Base-by-base conservation (phyloP, 1,140 invertebrate genomes). In the Ceratina australensis region DNA sequence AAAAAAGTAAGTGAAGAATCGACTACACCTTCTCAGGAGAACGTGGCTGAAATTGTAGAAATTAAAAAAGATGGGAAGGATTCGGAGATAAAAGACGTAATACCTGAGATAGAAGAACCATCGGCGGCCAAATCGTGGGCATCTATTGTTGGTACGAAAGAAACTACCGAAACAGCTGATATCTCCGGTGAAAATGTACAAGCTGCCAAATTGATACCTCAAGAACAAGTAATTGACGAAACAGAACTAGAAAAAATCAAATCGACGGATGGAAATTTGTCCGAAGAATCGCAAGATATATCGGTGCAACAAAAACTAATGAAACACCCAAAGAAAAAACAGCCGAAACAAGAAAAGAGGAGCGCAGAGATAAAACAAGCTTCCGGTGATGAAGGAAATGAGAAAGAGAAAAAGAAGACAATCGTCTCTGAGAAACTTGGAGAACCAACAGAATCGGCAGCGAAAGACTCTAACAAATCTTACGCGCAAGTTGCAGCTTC, bases 401-500 rank as follows among this genome's bases (percentile, higher is more conserved):
- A 57, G 3, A 72, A 71, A 1, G 76, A 84, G 12, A 49, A 12
- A 47, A 10, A 3, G 15, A 42, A 74, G 52, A 52, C 61, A 8
- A 18, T 2, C 10, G 12, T 77, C 16, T 1, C 33, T 10, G 69
- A 83, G 22, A 73, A 81, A 54, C 18, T 49, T 15, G 61, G 26
- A 12, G 47, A 79, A 57, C 24, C 33, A 12, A 18, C 20, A 10
- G 86, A 87, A 65, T 15, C 56, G 18, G 5, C 12, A 68, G 72
- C 18, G 5, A 85, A 78, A 68, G 83, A 83, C 26, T 92, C 92
- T 49, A 93, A 92, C 3, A 94, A 94, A 90, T 94, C 94, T 7
- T 94, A 94, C 75, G 94, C 94, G 50, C 92, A 93, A 89, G 92
- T 94, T 16, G 90, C 94, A 16, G 93, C 93, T 22, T 92, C 92